A percentile compares a stretch with the other conserved stretches of the same genome.
Evolutionary conservation across 2,113 vertebrate species (phyloP).

Genomic region (Steatornis caripensis): DNA sequence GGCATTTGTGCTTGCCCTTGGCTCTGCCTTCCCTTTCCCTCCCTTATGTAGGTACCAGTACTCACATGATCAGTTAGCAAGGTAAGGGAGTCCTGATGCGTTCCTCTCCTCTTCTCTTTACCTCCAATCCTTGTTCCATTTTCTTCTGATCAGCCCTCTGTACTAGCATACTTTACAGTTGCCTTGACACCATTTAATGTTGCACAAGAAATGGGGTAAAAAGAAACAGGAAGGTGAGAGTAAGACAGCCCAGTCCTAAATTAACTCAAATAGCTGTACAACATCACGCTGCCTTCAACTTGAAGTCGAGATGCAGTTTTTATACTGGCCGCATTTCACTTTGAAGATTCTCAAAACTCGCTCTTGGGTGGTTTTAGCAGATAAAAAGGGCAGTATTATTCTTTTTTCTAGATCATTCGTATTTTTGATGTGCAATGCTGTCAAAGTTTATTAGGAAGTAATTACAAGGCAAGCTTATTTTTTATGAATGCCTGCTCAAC

Average conservation of each 20-base stretch:
- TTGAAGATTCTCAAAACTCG: neutral
- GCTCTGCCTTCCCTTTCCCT: neutral
- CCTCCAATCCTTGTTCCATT: neutral
- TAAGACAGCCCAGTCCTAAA: neutral
- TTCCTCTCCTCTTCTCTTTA: neutral
- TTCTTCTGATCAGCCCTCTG: neutral
- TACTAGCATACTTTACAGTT: neutral
- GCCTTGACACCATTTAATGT: neutral
- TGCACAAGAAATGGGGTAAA: neutral
- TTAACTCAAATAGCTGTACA: neutral
- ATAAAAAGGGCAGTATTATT: neutral
- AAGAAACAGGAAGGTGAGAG: neutral
- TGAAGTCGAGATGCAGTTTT: neutral
- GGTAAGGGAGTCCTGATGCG: neutral
- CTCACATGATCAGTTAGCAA: neutral
- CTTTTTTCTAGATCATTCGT: neutral
- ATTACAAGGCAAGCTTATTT: neutral
- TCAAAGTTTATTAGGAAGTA: neutral
- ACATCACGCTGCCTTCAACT: neutral
- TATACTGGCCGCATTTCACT: neutral
- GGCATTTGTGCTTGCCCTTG: neutral
- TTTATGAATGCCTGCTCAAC: neutral
- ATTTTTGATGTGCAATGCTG: neutral
- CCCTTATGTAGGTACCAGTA: neutral
- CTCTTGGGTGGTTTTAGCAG: neutral